Percentiles rank a stretch among this genome's conserved stretches.
phyloP scores from a whole-genome alignment of 2,797 vertebrate genomes.

The Discoglossus pictus region DNA sequence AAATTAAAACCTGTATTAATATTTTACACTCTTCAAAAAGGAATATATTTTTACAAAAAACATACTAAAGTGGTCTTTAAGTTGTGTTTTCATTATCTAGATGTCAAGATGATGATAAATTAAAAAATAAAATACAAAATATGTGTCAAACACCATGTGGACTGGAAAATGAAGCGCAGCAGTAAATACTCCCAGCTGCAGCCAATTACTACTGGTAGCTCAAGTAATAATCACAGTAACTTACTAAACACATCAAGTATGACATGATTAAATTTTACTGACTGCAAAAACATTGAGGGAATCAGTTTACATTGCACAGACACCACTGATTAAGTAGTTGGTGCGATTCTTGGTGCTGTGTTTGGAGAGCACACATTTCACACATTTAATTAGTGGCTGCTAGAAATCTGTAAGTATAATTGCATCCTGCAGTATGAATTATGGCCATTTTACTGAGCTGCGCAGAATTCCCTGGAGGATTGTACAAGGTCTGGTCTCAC shows the following conservation, averaged over 20 bases:
- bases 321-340: slow-evolving; percentile 47
- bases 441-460: slow-evolving; percentile 35
- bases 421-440: slow-evolving; percentile 31
- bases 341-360: slow-evolving; percentile 38
- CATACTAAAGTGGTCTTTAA: too few relatives aligned
- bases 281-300: slow-evolving; percentile 52
- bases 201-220: slow-evolving; percentile 59
- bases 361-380: slow-evolving; percentile 41
- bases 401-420: slow-evolving; percentile 43
- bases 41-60: too few relatives aligned
- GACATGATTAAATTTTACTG: slow-evolving; percentile 55
- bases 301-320: slow-evolving; percentile 30
- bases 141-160: slow-evolving; percentile 54
- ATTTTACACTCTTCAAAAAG: too few relatives aligned
- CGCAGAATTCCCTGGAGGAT: slow-evolving; percentile 42
- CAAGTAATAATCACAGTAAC: slow-evolving; percentile 58
- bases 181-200: slow-evolving; percentile 63
- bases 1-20: too few relatives aligned
- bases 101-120: too few relatives aligned
- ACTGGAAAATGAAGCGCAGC: slow-evolving; percentile 38
- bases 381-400: slow-evolving; percentile 44
- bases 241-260: slow-evolving; percentile 54
- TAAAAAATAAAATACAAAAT: too few relatives aligned
- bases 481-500: slow-evolving; percentile 6
- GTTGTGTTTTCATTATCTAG: too few relatives aligned